Base-by-base conservation (phyloP, 2,888 invertebrate genomes). In the Drosophila antonietae region DNA sequence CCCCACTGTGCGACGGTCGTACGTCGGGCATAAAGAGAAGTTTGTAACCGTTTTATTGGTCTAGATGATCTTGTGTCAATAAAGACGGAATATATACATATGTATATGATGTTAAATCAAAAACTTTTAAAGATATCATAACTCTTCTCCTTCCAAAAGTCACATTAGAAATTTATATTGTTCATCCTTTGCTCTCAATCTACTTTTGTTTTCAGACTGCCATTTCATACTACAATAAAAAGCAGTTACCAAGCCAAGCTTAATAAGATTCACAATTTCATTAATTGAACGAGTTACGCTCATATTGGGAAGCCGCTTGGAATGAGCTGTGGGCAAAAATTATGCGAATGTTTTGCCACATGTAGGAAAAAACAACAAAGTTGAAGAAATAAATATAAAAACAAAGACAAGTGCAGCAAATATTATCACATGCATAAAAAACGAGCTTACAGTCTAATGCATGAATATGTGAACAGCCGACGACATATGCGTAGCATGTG, bases 391-490 rank as follows among this genome's bases (percentile, higher is more conserved):
- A 75, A 80, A 70, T 18, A 10, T 75, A 61, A 71, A 53, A 77
- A 52, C 53, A 66, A 77, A 65, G 66, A 75, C 76, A 79, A 75
- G 23, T 75, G 71, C 76, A 70, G 70, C 57, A 81, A 78, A 84
- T 82, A 74, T 89, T 89, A 85, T 84, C 88, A 73, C 83, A 81
- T 81, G 88, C 83, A 79, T 74, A 82, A 82, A n/a, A 67, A 84
- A 80, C 80, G 77, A 80, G 66, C 67, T 73, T 71, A 59, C 83
- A 88, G 73, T 84, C 89, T 82, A 84, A 84, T 85, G 89, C 83
- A 72, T 53, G 75, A 77, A 75, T 73, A 78, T 89, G 68, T 67
- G 71, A 72, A 82, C 86, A 88, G 83, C 73, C 78, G 75, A 82
- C 85, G 72, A 75, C 89, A 89, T 89, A 88, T 88, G 85, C 49